Conservation (phyloP, 2,113 vertebrate genomes). For the Mus spicilegus region DNA sequence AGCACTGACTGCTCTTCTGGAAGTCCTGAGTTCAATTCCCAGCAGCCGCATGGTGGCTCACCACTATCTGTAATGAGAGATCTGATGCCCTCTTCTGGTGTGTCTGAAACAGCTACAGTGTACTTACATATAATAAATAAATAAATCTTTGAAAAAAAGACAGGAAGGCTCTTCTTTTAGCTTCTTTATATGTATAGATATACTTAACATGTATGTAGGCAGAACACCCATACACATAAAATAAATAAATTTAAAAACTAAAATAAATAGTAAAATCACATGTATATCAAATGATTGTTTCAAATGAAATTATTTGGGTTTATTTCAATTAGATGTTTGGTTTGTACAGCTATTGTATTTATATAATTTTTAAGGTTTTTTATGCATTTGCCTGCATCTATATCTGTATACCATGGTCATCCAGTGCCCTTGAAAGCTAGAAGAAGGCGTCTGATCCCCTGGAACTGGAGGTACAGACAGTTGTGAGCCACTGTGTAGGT, state of each 20-base stretch:
- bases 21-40: too few relatives aligned
- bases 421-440: neutral
- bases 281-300: neutral
- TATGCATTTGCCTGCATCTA: neutral
- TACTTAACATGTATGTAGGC: neutral
- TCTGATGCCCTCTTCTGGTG: too few relatives aligned
- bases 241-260: neutral
- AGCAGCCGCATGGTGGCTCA: too few relatives aligned
- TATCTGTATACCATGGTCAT: neutral
- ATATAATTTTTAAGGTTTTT: neutral
- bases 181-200: neutral
- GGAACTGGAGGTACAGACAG: neutral
- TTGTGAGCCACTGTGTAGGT: neutral
- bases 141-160: too few relatives aligned
- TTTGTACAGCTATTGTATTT: neutral
- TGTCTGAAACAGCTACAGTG: too few relatives aligned
- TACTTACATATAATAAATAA: too few relatives aligned
- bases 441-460: neutral
- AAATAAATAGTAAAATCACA: neutral
- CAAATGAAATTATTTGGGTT: neutral
- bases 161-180: neutral
- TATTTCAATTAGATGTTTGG: neutral
- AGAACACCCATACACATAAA: neutral
- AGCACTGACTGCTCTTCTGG: too few relatives aligned
- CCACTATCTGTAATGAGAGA: too few relatives aligned